Conservation (phyloP, 2,888 invertebrate genomes). For the Eupsilia transversa region DNA sequence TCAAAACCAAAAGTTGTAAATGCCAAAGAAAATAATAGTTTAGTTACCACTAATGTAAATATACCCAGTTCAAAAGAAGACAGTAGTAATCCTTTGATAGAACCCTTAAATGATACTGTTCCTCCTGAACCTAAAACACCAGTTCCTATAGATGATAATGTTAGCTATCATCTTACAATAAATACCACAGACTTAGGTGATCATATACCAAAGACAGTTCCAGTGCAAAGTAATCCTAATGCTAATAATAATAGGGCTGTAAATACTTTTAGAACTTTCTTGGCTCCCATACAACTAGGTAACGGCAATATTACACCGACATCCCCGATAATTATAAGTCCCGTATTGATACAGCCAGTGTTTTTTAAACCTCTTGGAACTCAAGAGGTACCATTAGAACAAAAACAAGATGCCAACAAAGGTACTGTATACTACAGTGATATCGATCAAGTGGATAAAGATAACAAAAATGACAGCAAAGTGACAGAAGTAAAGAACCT, state of each 20-base stretch:
- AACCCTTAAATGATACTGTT: constrained; percentile 42
- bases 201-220: constrained; percentile 55
- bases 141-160: constrained; percentile 76
- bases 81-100: constrained; percentile 63
- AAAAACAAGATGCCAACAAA: constrained; percentile 69
- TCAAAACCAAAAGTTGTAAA: constrained; percentile 28
- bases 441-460: constrained; percentile 80
- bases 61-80: constrained; percentile 25
- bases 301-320: constrained; percentile 72
- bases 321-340: constrained; percentile 84
- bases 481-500: constrained; percentile 53
- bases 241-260: constrained; percentile 57
- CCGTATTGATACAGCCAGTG: constrained; percentile 83
- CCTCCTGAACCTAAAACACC: constrained; percentile 56
- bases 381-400: constrained; percentile 39
- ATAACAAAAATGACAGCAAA: constrained; percentile 58
- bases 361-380: constrained; percentile 75
- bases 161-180: constrained; percentile 87
- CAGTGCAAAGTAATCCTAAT: constrained; percentile 64
- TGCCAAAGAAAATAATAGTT: constrained; percentile 47
- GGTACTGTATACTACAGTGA: constrained; percentile 84
- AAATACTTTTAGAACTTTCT: constrained; percentile 75
- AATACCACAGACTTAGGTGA: constrained; percentile 80
- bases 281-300: constrained; percentile 80
- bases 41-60: constrained; percentile 29